Percentiles rank a stretch among this genome's conserved stretches.
Evolutionary conservation across 2,113 vertebrate genomes (phyloP).

Genomic region (Acrocephalus arundinaceus): DNA sequence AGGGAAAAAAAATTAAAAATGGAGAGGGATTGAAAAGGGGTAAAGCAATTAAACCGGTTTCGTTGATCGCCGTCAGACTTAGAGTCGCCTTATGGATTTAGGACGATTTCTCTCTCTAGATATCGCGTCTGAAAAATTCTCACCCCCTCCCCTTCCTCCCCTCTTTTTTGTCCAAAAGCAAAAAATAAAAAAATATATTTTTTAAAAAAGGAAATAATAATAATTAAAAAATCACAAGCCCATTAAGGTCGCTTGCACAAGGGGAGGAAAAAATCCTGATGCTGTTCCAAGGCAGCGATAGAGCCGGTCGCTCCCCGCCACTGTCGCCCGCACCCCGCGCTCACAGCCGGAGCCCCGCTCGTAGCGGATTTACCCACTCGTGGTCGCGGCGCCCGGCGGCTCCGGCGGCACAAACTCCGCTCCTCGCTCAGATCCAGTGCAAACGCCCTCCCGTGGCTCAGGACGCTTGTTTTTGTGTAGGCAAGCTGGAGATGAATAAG

Average conservation of each 20-base stretch:
- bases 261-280: slow-evolving; percentile 44
- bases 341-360: slow-evolving; percentile 48
- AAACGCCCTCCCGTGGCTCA: slow-evolving; percentile 79
- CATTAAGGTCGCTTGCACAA: slow-evolving; percentile 49
- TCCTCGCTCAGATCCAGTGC: slow-evolving; percentile 76
- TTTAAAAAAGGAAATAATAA: neutral
- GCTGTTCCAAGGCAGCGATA: slow-evolving; percentile 59
- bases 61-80: slow-evolving; percentile 41
- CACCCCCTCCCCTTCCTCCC: neutral
- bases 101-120: slow-evolving; percentile 31
- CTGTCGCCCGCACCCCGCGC: slow-evolving; percentile 42
- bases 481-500: slow-evolving; percentile 59
- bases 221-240: neutral
- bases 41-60: neutral
- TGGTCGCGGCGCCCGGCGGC: slow-evolving; percentile 72
- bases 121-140: slow-evolving; percentile 18
- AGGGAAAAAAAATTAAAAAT: neutral
- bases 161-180: neutral
- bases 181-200: too few species aligned
- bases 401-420: slow-evolving; percentile 74
- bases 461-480: slow-evolving; percentile 73
- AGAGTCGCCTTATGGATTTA: slow-evolving; percentile 33
- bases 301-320: slow-evolving; percentile 37
- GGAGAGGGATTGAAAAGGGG: neutral
- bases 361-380: slow-evolving; percentile 74